Evolutionary conservation across 2,888 invertebrate species (phyloP), one percentile per base, ranked within the genome.

Genomic region (Drosophila mercatorum): DNA sequence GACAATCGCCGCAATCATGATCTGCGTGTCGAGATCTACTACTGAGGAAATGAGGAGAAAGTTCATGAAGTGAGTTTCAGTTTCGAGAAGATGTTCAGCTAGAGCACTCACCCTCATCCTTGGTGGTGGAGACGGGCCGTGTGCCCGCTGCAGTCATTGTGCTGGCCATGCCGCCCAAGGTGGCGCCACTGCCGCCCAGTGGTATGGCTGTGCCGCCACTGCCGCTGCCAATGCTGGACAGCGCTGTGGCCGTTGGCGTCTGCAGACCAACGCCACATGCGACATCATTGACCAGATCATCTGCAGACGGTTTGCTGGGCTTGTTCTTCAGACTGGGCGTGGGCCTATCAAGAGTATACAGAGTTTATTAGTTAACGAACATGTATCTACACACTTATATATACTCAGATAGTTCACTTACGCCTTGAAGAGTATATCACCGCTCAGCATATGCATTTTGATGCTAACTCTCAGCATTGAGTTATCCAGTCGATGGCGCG

Each of bases 351-450:
- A 12, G 10, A 7, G 3, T 10, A 53, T 0, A 17, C 3, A 6
- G 17, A 8, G 5, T 31, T n/a, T 17, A 31, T 10, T 49, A 28
- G 10, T 28, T 6, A 1, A 36, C 26, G 40, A 5, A 6, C n/a
- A 6, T 2, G 6, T 0, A 44, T 12, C 2, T 12, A 14, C n/a
- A 11, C 11, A 11, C 11, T 10, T 28, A 28, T 41, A 10, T 22
- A 2, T 22, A 22, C 1, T 22, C n/a, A 28, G n/a, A 3, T 34
- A 26, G 14, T 17, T 7, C 7, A 95, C 97, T 95, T 93, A 98
- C 98, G 98, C 98, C 96, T 99, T 98, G 93, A 99, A 99, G 79
- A 98, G 95, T 83, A 98, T 98, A 94, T 99, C 99, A 56, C 99
- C 98, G 53, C 97, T 97, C 82, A 98, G 95, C 95, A 99, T 97